Conservation (phyloP, 30 jellyfish, hydroid and myxozoan genomes). For the Sanderia malayensis region DNA sequence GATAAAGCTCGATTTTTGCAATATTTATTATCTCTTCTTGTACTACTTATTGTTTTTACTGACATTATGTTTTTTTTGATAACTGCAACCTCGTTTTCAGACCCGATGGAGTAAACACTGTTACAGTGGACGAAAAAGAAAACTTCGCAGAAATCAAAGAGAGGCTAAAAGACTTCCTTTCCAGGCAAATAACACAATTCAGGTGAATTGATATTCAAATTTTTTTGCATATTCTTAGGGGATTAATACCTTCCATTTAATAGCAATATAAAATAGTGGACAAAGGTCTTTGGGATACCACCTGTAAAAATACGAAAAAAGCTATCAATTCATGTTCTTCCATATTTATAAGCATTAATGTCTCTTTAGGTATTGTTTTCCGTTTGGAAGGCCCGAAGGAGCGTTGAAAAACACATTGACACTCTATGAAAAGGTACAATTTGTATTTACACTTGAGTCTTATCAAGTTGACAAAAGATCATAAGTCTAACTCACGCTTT, state of each 20-base stretch:
- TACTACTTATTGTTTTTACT: not conserved
- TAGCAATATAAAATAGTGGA: too few relatives aligned
- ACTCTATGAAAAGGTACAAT: conserved; percentile 83
- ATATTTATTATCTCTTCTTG: not conserved
- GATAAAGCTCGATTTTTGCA: too few relatives aligned
- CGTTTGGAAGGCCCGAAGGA: conserved; percentile 98
- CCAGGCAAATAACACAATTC: conserved; percentile 89
- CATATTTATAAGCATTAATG: too few relatives aligned
- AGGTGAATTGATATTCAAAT: too few relatives aligned
- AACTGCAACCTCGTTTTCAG: conserved; percentile 33
- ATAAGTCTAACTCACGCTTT: too few relatives aligned
- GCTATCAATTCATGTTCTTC: too few relatives aligned
- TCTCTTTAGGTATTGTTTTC: conserved; percentile 80
- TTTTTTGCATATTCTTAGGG: too few relatives aligned
- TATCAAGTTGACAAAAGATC: not conserved
- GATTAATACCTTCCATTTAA: too few relatives aligned
- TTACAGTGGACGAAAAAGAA: conserved; percentile 86
- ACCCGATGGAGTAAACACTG: conserved; percentile 97
- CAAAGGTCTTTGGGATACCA: too few relatives aligned
- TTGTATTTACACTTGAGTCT: too few relatives aligned
- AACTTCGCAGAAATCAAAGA: conserved; percentile 87
- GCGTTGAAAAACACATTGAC: conserved; percentile 87
- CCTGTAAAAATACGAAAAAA: too few relatives aligned
- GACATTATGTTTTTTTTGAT: not conserved
- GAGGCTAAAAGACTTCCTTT: conserved; percentile 72